Conservation (phyloP, 2,888 invertebrate species). For the Odiellus spinosus region DNA sequence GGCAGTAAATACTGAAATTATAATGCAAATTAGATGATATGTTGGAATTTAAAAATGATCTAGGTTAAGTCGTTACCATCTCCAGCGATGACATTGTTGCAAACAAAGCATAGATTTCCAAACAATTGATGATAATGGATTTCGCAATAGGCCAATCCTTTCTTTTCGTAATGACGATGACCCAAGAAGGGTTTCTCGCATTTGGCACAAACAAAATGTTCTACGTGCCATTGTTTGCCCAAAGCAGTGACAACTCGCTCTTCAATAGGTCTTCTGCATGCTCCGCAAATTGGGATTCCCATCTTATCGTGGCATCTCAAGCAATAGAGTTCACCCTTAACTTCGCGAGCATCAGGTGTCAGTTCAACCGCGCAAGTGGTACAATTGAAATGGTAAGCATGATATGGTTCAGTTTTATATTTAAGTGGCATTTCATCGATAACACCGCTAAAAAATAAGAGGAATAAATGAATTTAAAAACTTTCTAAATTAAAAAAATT, state of each 20-base stretch:
- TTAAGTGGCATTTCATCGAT: slow-evolving; percentile 80
- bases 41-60: slow-evolving; percentile 5
- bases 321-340: slow-evolving; percentile 89
- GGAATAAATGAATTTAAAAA: neutral
- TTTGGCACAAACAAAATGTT: slow-evolving; percentile 99
- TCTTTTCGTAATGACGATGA: slow-evolving; percentile 96
- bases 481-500: neutral
- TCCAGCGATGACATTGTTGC: slow-evolving; percentile 93
- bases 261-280: slow-evolving; percentile 95
- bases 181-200: slow-evolving; percentile 99
- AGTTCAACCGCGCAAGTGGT: slow-evolving; percentile 60
- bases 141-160: slow-evolving; percentile 96
- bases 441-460: slow-evolving; percentile 46
- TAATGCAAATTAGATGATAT: slow-evolving; percentile 2
- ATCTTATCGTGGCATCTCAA: slow-evolving; percentile 97
- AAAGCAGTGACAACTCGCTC: slow-evolving; percentile 96
- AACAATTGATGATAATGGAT: slow-evolving; percentile 97
- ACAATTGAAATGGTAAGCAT: slow-evolving; percentile 98
- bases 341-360: slow-evolving; percentile 89
- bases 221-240: slow-evolving; percentile 97
- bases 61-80: slow-evolving; percentile 50
- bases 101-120: slow-evolving; percentile 95
- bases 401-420: slow-evolving; percentile 86
- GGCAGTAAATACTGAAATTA: slow-evolving; percentile 58
- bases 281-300: slow-evolving; percentile 99